Conservation (phyloP, 1,140 invertebrate species). For the Cepaea nemoralis region DNA sequence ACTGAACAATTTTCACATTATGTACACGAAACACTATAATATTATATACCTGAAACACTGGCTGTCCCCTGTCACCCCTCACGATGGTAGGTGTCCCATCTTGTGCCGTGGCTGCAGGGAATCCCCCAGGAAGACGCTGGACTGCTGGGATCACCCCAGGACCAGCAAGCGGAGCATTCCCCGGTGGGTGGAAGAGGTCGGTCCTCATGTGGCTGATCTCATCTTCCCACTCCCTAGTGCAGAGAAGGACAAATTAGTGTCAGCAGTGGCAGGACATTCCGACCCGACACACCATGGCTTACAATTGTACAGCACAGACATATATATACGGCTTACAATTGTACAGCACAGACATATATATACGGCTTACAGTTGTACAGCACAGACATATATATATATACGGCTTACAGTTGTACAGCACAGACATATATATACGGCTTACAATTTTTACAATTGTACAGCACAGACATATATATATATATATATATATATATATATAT, state of each 20-base stretch:
- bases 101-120: constrained; percentile 28
- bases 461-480: too few species aligned
- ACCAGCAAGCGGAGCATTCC: background rate
- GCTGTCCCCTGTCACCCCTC: constrained; percentile 60
- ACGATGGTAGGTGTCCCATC: constrained; percentile 56
- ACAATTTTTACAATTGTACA: too few species aligned
- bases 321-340: too few species aligned
- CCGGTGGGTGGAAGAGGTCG: constrained; percentile 68
- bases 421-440: too few species aligned
- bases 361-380: too few species aligned
- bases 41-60: constrained; percentile 56
- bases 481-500: too few species aligned
- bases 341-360: background rate
- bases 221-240: constrained; percentile 65
- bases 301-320: too few species aligned
- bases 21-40: background rate
- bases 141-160: background rate
- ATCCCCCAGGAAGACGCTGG: background rate
- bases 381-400: background rate
- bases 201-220: constrained; percentile 69
- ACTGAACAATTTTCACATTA: background rate
- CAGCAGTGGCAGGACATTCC: too few species aligned
- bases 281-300: too few species aligned
- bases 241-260: background rate
- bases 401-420: too few species aligned